A percentile compares a stretch with the other conserved stretches of the same genome.
Conservation (phyloP, 2,797 vertebrate species). For the Geotria australis region DNA sequence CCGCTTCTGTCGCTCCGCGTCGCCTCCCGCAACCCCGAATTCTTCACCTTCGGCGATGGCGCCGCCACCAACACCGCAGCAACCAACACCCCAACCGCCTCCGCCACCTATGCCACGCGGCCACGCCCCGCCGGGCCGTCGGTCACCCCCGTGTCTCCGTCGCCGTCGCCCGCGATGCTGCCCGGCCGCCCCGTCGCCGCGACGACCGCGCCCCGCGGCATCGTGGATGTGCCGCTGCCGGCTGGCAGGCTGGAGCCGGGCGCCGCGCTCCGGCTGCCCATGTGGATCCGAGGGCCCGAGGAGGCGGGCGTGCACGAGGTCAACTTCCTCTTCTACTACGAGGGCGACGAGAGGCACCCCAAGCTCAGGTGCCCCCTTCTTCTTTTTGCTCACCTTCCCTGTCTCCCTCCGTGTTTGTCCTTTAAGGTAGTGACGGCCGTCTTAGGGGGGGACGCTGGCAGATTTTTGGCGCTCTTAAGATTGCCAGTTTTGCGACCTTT, state of each 20-base stretch:
- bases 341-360: conserved; percentile 38
- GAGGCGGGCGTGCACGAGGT: conserved; percentile 91
- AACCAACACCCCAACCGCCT: conserved; percentile 19
- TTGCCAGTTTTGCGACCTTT: too few species aligned
- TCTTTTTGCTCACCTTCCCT: too few species aligned
- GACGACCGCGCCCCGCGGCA: conserved; percentile 21
- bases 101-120: conserved; percentile 18
- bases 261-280: conserved; percentile 50
- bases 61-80: conserved; percentile 18
- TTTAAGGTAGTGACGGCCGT: too few species aligned
- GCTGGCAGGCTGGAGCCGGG: conserved; percentile 36
- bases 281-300: conserved; percentile 83
- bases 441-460: too few species aligned
- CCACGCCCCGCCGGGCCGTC: conserved; percentile 64
- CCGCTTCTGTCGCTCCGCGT: conserved; percentile 49
- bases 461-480: too few species aligned
- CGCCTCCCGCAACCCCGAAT: conserved; percentile 53
- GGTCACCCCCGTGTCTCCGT: conserved; percentile 18
- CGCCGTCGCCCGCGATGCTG: conserved; percentile 9
- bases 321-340: conserved; percentile 86
- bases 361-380: conserved; percentile 30
- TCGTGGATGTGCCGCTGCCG: conserved; percentile 36
- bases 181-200: conserved; percentile 5
- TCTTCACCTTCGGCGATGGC: conserved; percentile 72
- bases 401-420: too few species aligned